Conservation (phyloP, 2,113 vertebrate species). For the Albula glossodonta region DNA sequence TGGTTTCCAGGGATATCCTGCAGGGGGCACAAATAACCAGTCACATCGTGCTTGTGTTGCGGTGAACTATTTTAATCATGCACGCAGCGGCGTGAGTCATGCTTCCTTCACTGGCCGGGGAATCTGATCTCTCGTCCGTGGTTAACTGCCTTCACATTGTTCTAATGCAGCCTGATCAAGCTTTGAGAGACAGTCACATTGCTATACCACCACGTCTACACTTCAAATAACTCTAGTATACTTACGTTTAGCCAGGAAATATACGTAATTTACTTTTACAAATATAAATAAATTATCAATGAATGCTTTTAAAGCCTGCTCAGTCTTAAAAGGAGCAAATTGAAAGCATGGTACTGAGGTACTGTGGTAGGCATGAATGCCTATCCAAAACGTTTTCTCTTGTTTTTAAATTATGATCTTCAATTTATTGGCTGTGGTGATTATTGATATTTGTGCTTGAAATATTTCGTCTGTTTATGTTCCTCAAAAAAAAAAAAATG, state of each 20-base stretch:
- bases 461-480: background rate
- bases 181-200: slow-evolving; percentile 18
- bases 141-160: slow-evolving; percentile 40
- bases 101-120: slow-evolving; percentile 34
- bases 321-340: background rate
- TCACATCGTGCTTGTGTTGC: slow-evolving; percentile 24
- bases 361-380: background rate
- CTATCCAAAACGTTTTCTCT: too few species aligned
- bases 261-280: too few species aligned
- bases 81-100: slow-evolving; percentile 28
- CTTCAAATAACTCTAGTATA: slow-evolving; percentile 8
- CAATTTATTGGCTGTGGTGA: background rate
- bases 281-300: too few species aligned
- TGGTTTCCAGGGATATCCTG: slow-evolving; percentile 10
- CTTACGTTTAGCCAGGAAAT: slow-evolving; percentile 20
- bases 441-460: background rate
- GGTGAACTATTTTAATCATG: slow-evolving; percentile 12
- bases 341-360: background rate
- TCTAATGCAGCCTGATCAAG: slow-evolving; percentile 40
- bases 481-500: background rate
- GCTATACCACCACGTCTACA: slow-evolving; percentile 25
- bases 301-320: background rate
- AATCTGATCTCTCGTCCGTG: slow-evolving; percentile 21
- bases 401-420: too few species aligned
- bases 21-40: slow-evolving; percentile 39